Evolutionary conservation across 2,888 invertebrate species (phyloP), one percentile per base, ranked within the genome.

Genomic region (Cheilosia grossa): DNA sequence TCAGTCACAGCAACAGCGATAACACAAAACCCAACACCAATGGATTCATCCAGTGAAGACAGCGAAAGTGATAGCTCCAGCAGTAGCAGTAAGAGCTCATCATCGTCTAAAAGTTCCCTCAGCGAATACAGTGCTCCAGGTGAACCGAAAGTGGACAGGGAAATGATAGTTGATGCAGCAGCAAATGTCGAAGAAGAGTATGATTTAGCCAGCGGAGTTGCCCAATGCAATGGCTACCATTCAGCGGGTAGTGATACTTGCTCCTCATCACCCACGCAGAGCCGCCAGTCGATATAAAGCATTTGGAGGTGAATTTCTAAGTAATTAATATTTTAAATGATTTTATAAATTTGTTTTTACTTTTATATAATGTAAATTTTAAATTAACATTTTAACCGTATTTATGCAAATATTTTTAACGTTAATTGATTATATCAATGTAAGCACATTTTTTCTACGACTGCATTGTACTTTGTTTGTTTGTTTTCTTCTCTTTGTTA

Each of bases 21-120:
- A 44, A 42, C 64, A 19, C 53, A 80, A 42, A 49, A 66, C 30
- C 74, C 83, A 4, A 90, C 90, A 2, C 90, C 91, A 5, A 91
- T 91, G 91, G 91, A 91, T 74, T 91, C 91, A 3, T 89, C 91
- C 2, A 93, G 93, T 87, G 92, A 93, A 63, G 93, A 93, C 82
- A 93, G 93, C 87, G 93, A 93, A 89, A 93, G 93, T 89, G 93
- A 93, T 82, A 93, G 93, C 82, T 91, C 91, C 77, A 92, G 93
- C 89, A 92, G 93, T 59, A 93, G 93, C 80, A 93, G 93, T 82
- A 91, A 91, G 53, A 92, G 92, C 63, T 91, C 91, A 17, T 92
- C 93, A 13, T 90, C 90, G 6, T 90, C 89, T 15, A 37, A 80
- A 27, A 88, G 89, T 70, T 89, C 89, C 15, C 72, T 88, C 51